Evolutionary conservation across 2,113 vertebrate species (phyloP).

Genomic region (Ciconia stormi): DNA sequence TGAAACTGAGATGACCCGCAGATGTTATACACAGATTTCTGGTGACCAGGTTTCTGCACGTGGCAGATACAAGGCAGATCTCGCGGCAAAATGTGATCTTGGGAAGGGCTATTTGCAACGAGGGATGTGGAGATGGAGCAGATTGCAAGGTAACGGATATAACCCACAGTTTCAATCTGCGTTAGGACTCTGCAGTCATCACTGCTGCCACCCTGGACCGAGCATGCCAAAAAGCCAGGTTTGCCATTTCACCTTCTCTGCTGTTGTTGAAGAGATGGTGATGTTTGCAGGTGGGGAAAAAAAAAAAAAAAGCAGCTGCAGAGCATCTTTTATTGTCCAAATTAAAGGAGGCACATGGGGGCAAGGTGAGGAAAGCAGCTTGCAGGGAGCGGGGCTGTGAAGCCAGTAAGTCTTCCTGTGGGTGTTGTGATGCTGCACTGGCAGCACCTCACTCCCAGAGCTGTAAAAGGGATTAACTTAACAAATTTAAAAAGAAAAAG

Average conservation of each 20-base stretch:
- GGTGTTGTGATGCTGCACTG: fast-evolving
- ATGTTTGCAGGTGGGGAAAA: neutral
- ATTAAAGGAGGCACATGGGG: neutral
- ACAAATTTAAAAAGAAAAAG: conserved; percentile 31
- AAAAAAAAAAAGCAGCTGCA: neutral
- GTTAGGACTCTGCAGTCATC: neutral
- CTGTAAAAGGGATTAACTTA: conserved; percentile 40
- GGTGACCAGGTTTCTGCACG: neutral
- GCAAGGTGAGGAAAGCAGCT: neutral
- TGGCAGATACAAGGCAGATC: neutral
- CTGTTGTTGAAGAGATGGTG: neutral
- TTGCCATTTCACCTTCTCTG: neutral
- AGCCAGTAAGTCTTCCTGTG: neutral
- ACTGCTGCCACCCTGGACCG: neutral
- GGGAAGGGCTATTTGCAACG: neutral
- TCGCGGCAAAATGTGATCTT: neutral
- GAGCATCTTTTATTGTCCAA: neutral
- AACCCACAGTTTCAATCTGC: neutral
- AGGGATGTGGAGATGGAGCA: neutral
- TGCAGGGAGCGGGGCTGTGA: neutral
- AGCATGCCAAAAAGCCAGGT: neutral
- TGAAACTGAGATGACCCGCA: neutral
- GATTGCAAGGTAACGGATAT: neutral
- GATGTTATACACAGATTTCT: neutral
- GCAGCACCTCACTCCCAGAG: neutral